Base-by-base conservation (phyloP, 2,888 invertebrate genomes). In the Microctonus hyperodae region DNA sequence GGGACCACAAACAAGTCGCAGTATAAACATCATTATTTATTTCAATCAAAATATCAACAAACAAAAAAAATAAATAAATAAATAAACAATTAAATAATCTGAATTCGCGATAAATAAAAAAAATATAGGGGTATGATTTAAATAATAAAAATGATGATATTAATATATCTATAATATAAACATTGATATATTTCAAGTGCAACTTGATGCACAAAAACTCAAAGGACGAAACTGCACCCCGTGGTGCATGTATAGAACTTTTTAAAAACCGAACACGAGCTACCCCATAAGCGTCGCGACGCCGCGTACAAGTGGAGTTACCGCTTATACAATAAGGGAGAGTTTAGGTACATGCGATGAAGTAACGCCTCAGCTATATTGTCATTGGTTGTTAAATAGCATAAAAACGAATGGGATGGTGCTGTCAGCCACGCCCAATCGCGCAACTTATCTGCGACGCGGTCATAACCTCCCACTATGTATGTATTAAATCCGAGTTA, bases 331-430 rank as follows among this genome's bases (percentile, higher is more conserved):
- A n/a, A 28, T n/a, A 25, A n/a, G 53, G 53, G 53, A 53, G 53
- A 53, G 25, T 53, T 53, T 44, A 16, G 44, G 44, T 44, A 44
- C 44, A 44, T 44, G 16, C 16, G 44, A 25, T 53, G 28, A 11
- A 28, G 57, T 57, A 56, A 57, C 64, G 64, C 64, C 64, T 64
- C 11, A 40, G 64, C 44, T 44, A 44, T 44, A 33, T 22, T 23
- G 48, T 23, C 33, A 64, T 64, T 64, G 64, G 64, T 64, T 31
- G 33, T 23, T 13, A 56, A 22, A 64, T 50, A 50, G 57, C 33
- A 48, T 50, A 64, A 64, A 64, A 64, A 64, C 64, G 64, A 64
- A 64, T 64, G 16, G 31, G 48, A 28, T 53, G 28, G 53, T 25
- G 11, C 25, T 25, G 7, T 11, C 53, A 53, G 53, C 53, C 53